These are phyloP conservation scores for Callaeas wilsoni DNA, from an alignment of 2,113 vertebrate species.

Conservation along the genomic window DNA sequence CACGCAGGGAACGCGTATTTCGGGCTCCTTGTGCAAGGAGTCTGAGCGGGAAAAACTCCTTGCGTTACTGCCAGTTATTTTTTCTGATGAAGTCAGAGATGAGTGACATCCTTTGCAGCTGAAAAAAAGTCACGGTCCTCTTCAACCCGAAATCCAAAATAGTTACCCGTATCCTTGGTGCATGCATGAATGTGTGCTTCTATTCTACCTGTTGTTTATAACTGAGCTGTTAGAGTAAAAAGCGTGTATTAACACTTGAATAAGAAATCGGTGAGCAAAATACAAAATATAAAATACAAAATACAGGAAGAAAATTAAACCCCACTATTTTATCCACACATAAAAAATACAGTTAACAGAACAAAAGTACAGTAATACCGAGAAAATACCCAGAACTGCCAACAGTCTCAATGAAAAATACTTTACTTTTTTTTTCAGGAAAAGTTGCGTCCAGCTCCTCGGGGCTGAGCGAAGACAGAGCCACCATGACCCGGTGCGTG, in stretches of 20 bases:
- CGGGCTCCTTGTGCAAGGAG: too few species aligned
- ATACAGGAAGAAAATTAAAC: background rate
- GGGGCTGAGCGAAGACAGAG: conserved; percentile 71
- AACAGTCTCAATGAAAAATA: background rate
- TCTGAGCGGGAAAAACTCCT: background rate
- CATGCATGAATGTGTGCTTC: background rate
- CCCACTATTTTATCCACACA: background rate
- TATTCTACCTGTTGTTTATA: background rate
- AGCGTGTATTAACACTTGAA: background rate
- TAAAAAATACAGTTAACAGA: background rate
- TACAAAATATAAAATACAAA: background rate
- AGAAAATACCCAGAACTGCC: background rate
- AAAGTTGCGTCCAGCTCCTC: conserved; percentile 63
- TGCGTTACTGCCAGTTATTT: background rate
- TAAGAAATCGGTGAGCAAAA: background rate
- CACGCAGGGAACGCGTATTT: too few species aligned
- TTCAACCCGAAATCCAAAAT: background rate
- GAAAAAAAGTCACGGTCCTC: background rate
- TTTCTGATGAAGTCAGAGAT: background rate
- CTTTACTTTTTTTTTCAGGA: conserved; percentile 77
- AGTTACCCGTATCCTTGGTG: background rate
- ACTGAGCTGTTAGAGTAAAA: background rate
- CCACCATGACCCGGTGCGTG: conserved; percentile 81
- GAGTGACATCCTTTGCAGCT: background rate
- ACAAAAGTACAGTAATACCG: background rate